Base-by-base conservation (phyloP, 2,797 vertebrate species). In the Ceryle rudis region DNA sequence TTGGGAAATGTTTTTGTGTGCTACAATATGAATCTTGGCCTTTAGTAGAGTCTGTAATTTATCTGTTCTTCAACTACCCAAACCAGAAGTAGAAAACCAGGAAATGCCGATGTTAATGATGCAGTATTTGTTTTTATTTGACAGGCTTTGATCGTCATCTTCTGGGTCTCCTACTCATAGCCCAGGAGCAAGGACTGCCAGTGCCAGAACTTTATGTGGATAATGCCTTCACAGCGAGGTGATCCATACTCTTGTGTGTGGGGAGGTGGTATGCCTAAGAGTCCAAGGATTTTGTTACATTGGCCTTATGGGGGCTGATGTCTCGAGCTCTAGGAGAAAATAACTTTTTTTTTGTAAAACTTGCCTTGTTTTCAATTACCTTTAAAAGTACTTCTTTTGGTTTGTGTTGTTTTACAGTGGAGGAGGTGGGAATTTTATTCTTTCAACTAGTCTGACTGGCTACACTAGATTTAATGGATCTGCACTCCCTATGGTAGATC, bases 101-200 rank as follows among this genome's bases (percentile, higher is more conserved):
- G 82, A 81, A 81, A 39, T 10, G n/a, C 19, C 89, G 87, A 70
- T 66, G 52, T 89, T 81, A 86, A 42, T 64, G 21, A 47, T 89
- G 28, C 29, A 42, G 12, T 93, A 26, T 77, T 96, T 96, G 57
- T 80, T 11, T 97, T 81, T 95, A 35, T 31, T 97, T 95, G 23
- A 29, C 97, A 99, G 99, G 99, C 85, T 99, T 99, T 98, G 99
- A 99, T 97, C 98, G 99, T 79, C 99, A 99, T 95, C 98, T 99
- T 54, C 95, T 99, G 60, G 99, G 99, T 66, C 98, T 99, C 54
- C 98, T 98, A 57, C 98, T 99, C 44, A 98, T 98, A 55, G 99
- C 99, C 67, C 98, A 98, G 95, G 99, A 99, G 78, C 98, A 99
- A 81, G 99, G 98, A 49, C 97, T 97, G 81, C 98, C 99, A 41